Conservation (phyloP, 2,113 vertebrate genomes). For the Psophia crepitans region DNA sequence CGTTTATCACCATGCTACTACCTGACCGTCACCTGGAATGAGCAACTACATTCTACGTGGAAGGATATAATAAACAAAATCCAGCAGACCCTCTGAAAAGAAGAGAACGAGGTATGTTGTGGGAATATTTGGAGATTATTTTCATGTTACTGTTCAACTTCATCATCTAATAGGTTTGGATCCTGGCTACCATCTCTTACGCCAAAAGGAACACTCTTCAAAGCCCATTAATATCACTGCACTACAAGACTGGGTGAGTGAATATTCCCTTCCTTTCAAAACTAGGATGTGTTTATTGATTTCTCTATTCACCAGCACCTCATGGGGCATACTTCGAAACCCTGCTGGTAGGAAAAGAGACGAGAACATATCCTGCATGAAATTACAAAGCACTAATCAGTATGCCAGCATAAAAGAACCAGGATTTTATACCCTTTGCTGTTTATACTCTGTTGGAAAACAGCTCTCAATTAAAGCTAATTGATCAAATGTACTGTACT, state of each 20-base stretch:
- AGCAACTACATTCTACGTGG: background rate
- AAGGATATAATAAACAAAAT: background rate
- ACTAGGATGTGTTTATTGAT: background rate
- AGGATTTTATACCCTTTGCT: conserved; percentile 11
- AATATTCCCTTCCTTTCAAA: background rate
- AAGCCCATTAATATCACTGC: background rate
- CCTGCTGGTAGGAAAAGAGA: conserved; percentile 30
- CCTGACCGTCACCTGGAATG: background rate
- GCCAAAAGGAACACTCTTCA: background rate
- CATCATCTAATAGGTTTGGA: background rate
- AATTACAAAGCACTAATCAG: conserved; percentile 33
- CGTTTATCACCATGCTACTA: background rate
- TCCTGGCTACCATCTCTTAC: background rate
- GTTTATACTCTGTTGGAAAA: conserved; percentile 41
- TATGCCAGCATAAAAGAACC: background rate
- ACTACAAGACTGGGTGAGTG: background rate
- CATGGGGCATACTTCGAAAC: background rate
- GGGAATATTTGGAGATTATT: background rate
- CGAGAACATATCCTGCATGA: conserved; percentile 11
- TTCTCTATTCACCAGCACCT: conserved; percentile 22
- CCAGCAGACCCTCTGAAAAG: background rate
- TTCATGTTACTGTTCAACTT: background rate
- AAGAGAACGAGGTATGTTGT: background rate
- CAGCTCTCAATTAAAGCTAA: conserved; percentile 48
- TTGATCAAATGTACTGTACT: conserved; percentile 31